phyloP scores from a whole-genome alignment of 2,113 vertebrate genomes.

The Synodontis membranacea region DNA sequence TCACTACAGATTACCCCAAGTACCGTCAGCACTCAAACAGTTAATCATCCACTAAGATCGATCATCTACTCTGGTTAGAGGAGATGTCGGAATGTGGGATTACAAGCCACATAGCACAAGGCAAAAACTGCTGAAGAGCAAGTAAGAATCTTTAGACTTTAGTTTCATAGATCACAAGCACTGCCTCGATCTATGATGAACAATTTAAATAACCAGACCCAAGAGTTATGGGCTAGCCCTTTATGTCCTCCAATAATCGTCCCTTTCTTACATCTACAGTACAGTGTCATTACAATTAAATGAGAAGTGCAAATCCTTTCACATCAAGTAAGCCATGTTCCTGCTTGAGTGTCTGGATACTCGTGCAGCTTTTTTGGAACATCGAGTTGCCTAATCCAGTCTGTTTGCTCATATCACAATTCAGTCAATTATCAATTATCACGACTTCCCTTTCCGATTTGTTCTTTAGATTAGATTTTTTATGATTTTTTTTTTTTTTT shows the following conservation, averaged over 20 bases:
- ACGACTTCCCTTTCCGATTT: background rate
- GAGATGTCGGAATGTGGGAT: background rate
- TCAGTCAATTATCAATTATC: no score
- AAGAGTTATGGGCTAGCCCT: slow-evolving; percentile 76
- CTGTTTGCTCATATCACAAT: no score
- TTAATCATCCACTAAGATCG: background rate
- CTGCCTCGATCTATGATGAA: slow-evolving; percentile 76
- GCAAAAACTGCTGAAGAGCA: background rate
- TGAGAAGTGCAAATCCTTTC: slow-evolving; percentile 84
- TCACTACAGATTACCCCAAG: no score
- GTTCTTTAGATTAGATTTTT: background rate
- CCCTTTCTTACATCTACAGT: slow-evolving; percentile 81
- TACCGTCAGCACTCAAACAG: background rate
- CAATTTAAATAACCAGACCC: slow-evolving; percentile 84
- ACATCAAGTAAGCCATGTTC: slow-evolving; percentile 81
- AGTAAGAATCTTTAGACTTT: slow-evolving; percentile 52
- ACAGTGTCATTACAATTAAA: slow-evolving; percentile 84
- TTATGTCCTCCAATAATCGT: slow-evolving; percentile 84
- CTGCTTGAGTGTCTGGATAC: no score
- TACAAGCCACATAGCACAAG: background rate
- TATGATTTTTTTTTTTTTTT: background rate
- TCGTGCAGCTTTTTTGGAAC: slow-evolving; percentile 81
- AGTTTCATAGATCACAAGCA: slow-evolving; percentile 68
- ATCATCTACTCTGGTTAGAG: background rate
- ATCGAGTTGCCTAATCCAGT: slow-evolving; percentile 58